These are phyloP conservation scores for Pollenia griseotomentosa DNA, from an alignment of 2,888 invertebrate species.

Conservation along the genomic window DNA sequence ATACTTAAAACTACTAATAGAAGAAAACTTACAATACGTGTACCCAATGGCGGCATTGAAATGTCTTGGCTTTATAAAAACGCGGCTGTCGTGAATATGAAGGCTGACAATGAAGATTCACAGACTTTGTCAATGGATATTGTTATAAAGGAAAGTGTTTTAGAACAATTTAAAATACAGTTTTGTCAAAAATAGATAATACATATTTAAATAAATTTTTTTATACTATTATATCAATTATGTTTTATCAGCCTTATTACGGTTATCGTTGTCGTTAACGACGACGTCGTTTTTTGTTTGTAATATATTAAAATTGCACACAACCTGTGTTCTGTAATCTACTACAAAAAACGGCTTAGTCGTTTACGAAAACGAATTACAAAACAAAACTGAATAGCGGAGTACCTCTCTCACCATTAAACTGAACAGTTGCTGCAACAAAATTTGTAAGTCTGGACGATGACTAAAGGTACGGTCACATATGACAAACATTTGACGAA, in stretches of 20 bases:
- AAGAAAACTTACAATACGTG: conserved; percentile 85
- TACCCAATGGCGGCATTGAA: conserved; percentile 86
- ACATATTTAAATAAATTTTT: conserved; percentile 13
- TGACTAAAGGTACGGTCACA: too few species aligned
- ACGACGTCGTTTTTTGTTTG: too few species aligned
- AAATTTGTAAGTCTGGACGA: too few species aligned
- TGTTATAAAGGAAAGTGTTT: conserved; percentile 85
- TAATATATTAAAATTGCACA: too few species aligned
- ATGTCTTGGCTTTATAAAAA: conserved; percentile 88
- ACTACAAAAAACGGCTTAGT: too few species aligned
- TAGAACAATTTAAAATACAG: conserved; percentile 86
- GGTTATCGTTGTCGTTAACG: too few species aligned
- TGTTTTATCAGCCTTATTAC: not conserved
- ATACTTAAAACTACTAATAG: conserved; percentile 86
- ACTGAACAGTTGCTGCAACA: too few species aligned
- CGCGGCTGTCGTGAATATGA: conserved; percentile 85
- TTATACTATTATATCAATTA: conserved; percentile 9
- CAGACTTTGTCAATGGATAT: conserved; percentile 86
- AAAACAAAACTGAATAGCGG: too few species aligned
- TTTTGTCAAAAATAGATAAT: conserved; percentile 77
- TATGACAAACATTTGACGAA: too few species aligned
- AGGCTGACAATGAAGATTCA: conserved; percentile 85
- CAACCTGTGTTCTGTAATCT: too few species aligned
- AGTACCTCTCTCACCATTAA: too few species aligned
- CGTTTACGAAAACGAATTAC: too few species aligned